Evolutionary conservation across 2,888 invertebrate genomes (phyloP).

Genomic region (Eristalinus sepulchralis): DNA sequence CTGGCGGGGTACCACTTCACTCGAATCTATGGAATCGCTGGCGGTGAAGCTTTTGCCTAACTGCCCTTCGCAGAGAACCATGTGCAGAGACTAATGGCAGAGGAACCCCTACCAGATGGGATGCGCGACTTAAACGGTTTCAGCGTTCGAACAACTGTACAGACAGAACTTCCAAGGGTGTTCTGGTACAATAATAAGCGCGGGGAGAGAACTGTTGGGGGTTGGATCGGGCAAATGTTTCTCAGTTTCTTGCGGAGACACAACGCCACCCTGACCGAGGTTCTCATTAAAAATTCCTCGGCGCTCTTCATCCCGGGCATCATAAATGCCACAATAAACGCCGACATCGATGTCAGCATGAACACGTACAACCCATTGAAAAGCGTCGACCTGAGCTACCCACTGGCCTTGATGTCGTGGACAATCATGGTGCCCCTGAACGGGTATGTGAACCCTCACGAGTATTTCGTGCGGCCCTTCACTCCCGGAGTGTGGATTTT

Average conservation of each 20-base stretch:
- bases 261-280: constrained; percentile 35
- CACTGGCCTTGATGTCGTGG: neutral
- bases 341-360: constrained; percentile 39
- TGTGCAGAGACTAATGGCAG: neutral
- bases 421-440: constrained; percentile 41
- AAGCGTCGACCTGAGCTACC: constrained; percentile 1
- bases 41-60: neutral
- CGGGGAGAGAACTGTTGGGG: constrained; percentile 6
- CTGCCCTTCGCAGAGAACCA: constrained; percentile 9
- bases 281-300: neutral
- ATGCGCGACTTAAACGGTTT: constrained; percentile 29
- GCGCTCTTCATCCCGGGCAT: neutral
- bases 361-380: constrained; percentile 6
- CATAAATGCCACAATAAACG: constrained; percentile 11
- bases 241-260: constrained; percentile 10
- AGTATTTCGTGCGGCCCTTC: constrained; percentile 43
- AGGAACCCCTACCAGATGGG: neutral
- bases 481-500: constrained; percentile 4
- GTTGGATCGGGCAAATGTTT: constrained; percentile 12
- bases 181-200: constrained; percentile 26
- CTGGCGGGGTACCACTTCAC: constrained; percentile 5
- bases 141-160: constrained; percentile 23
- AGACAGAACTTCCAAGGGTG: constrained; percentile 17
- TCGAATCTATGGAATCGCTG: constrained; percentile 18
- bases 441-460: constrained; percentile 25